phyloP scores from a whole-genome alignment of 2,888 invertebrate genomes.

The Lingula anatina region DNA sequence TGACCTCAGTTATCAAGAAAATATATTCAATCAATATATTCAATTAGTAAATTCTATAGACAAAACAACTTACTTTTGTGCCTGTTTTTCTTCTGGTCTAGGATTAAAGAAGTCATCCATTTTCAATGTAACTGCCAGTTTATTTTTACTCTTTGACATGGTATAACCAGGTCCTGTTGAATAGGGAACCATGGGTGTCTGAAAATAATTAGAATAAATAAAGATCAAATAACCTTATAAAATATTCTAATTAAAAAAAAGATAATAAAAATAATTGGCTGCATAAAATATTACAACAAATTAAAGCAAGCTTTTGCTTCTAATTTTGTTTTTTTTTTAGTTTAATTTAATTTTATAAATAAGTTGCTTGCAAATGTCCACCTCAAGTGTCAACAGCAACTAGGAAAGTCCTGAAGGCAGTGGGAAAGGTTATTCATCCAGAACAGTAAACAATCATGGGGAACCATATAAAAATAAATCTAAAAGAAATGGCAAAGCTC shows the following conservation, averaged over 20 bases:
- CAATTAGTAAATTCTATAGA: too few species aligned
- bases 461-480: too few species aligned
- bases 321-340: not conserved
- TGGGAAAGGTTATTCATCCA: too few species aligned
- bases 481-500: too few species aligned
- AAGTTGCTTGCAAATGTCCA: not conserved
- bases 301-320: not conserved
- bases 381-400: too few species aligned
- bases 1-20: too few species aligned
- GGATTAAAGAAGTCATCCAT: constrained; percentile 40
- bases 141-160: constrained; percentile 38
- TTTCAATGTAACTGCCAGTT: constrained; percentile 36
- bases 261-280: not conserved
- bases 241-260: not conserved
- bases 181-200: constrained; percentile 29
- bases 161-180: constrained; percentile 40
- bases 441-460: too few species aligned
- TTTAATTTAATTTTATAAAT: not conserved
- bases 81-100: constrained; percentile 19
- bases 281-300: not conserved
- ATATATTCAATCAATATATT: too few species aligned
- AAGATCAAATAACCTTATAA: not conserved
- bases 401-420: too few species aligned
- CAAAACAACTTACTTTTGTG: constrained; percentile 16
- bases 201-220: not conserved